Evolutionary conservation across 2,113 vertebrate species (phyloP).

Genomic region (Apodemus sylvaticus): DNA sequence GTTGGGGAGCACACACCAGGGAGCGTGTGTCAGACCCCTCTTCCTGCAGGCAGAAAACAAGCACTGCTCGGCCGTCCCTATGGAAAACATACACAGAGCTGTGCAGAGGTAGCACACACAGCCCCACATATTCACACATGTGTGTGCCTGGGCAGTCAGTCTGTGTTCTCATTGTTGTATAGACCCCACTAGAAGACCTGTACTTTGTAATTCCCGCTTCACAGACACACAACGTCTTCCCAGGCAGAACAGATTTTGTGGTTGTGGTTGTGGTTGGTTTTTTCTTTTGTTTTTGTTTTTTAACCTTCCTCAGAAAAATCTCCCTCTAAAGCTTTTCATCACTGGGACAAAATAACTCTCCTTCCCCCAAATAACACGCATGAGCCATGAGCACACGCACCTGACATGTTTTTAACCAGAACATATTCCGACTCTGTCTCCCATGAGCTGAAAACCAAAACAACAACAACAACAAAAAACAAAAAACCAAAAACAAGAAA

Average conservation of each 20-base stretch:
- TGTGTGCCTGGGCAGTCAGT: neutral
- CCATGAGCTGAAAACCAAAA: neutral
- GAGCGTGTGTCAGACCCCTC: neutral
- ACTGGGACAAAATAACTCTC: neutral
- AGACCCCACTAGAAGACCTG: neutral
- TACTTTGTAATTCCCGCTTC: neutral
- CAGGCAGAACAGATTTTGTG: neutral
- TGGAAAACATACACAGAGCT: accelerated
- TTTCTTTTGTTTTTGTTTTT: neutral
- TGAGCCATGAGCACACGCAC: accelerated
- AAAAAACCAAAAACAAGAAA: neutral
- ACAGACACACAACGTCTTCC: neutral
- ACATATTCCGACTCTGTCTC: neutral
- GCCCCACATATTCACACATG: accelerated
- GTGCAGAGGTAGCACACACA: accelerated
- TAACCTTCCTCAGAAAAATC: neutral
- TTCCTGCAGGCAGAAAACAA: neutral
- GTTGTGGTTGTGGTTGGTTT: neutral
- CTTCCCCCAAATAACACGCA: neutral
- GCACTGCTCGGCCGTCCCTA: neutral
- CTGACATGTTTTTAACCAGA: neutral
- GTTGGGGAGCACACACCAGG: neutral
- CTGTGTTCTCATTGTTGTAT: neutral
- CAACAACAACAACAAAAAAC: accelerated
- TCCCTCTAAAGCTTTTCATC: neutral